A percentile compares a stretch with the other conserved stretches of the same genome.
Evolutionary conservation across 1,140 invertebrate species (phyloP).

Genomic region (Liolophura sinensis): DNA sequence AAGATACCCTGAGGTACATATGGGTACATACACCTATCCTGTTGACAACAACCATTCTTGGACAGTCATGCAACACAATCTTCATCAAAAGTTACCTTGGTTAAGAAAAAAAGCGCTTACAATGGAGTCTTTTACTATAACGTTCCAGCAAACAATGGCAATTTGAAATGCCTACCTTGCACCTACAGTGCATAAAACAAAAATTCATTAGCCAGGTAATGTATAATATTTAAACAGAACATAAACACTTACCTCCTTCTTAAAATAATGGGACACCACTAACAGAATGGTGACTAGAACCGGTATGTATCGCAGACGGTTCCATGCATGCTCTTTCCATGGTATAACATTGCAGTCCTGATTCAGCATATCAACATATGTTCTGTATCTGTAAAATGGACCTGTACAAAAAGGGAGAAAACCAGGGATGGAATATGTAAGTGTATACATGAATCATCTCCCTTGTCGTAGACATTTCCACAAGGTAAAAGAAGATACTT

Average conservation of each 20-base stretch:
- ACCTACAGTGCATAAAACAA: background rate
- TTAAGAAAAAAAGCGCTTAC: too few relatives aligned
- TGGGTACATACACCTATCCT: too few relatives aligned
- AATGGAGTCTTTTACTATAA: too few relatives aligned
- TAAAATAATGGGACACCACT: constrained; percentile 70
- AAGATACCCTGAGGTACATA: too few relatives aligned
- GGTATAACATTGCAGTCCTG: constrained; percentile 69
- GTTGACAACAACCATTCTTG: too few relatives aligned
- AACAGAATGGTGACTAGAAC: constrained; percentile 70
- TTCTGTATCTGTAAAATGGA: constrained; percentile 85
- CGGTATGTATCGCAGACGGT: constrained; percentile 72
- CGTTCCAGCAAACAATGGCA: too few relatives aligned
- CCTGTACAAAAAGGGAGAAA: constrained; percentile 64
- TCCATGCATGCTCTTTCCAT: constrained; percentile 65
- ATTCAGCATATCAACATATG: constrained; percentile 80
- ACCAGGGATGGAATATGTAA: background rate
- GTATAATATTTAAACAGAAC: constrained; percentile 3
- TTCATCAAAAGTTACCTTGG: too few relatives aligned
- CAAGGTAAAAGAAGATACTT: constrained; percentile 1
- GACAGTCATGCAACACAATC: too few relatives aligned
- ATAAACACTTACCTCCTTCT: constrained; percentile 68
- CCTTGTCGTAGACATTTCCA: background rate
- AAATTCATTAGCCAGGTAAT: background rate
- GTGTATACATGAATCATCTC: background rate
- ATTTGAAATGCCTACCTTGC: background rate